These are phyloP conservation scores for Oreochromis mossambicus DNA, from an alignment of 2,797 vertebrate genomes.

Conservation along the genomic window DNA sequence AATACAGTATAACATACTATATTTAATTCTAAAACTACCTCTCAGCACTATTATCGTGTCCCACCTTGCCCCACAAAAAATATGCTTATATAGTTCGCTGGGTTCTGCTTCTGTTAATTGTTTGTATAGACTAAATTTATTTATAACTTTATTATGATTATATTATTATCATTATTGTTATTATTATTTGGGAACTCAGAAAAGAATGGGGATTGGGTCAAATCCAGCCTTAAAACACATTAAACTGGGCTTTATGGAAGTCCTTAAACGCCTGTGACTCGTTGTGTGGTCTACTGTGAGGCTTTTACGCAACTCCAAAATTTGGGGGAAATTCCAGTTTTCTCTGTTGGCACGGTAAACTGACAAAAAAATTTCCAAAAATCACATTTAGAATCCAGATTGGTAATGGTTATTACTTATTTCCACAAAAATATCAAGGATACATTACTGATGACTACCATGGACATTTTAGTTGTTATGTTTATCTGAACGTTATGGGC, in stretches of 20 bases:
- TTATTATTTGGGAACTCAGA: neutral
- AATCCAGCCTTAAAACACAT: neutral
- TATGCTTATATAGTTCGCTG: neutral
- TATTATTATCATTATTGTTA: neutral
- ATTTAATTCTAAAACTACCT: neutral
- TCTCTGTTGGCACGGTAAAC: neutral
- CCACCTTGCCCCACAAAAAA: neutral
- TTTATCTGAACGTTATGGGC: neutral
- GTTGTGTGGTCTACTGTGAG: slow-evolving; percentile 7
- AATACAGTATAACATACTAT: neutral
- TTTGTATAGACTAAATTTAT: neutral
- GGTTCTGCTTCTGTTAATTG: neutral
- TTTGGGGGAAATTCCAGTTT: slow-evolving; percentile 20
- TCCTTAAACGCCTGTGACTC: neutral
- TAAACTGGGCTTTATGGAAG: neutral
- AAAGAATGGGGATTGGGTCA: neutral
- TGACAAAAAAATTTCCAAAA: neutral
- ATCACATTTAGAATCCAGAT: neutral
- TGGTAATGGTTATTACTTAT: no score
- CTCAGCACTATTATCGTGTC: neutral
- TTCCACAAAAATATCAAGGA: neutral
- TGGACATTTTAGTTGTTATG: neutral
- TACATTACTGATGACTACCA: no score
- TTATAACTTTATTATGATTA: neutral
- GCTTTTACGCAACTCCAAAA: neutral